phyloP scores from a whole-genome alignment of 2,888 invertebrate genomes.

The Sisyra nigra region DNA sequence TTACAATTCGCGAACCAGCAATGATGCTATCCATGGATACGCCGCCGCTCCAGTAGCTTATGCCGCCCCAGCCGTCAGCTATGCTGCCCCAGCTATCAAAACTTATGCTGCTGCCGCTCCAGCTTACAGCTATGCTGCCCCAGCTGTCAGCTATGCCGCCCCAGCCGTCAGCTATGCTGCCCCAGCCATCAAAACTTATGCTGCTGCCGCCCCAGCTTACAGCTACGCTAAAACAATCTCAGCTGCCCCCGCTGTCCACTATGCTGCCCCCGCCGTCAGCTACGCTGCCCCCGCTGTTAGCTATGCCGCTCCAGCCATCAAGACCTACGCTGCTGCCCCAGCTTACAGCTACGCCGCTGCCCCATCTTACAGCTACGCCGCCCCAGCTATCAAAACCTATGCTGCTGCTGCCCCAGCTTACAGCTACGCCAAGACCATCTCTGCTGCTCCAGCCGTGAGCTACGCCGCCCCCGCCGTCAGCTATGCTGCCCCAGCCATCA shows the following conservation, averaged over 20 bases:
- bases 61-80: conserved; percentile 6
- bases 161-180: conserved; percentile 4
- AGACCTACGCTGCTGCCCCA: no score
- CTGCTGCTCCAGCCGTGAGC: neutral
- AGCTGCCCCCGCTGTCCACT: conserved; percentile 12
- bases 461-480: conserved; percentile 6
- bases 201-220: conserved; percentile 5
- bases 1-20: conserved; percentile 1
- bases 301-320: conserved; percentile 3
- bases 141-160: neutral
- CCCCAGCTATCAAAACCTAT: conserved; percentile 9
- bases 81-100: conserved; percentile 9
- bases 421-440: conserved; percentile 1
- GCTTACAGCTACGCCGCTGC: conserved; percentile 2
- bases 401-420: conserved; percentile 11
- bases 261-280: conserved; percentile 4
- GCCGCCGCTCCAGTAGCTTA: conserved; percentile 7
- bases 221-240: conserved; percentile 13
- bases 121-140: conserved; percentile 3
- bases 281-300: conserved; percentile 6
- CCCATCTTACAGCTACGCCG: conserved; percentile 6
- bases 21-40: conserved; percentile 9
- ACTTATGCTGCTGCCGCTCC: neutral
- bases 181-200: neutral
- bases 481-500: conserved; percentile 8